Base-by-base conservation (phyloP, 2,888 invertebrate genomes). In the Nineta flava region DNA sequence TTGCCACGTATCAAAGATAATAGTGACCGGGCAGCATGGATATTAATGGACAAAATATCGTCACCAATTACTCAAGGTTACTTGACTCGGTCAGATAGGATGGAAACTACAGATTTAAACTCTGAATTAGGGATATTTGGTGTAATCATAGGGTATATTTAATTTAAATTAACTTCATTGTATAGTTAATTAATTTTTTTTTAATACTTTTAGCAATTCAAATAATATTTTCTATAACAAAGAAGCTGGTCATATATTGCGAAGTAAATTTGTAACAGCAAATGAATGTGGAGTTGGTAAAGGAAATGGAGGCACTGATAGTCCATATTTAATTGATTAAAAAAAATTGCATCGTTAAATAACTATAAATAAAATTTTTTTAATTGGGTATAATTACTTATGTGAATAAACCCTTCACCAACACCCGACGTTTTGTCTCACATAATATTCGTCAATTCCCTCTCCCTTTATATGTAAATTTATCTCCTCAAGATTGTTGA, bases 121-220 rank as follows among this genome's bases (percentile, higher is more conserved):
- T 87, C 88, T n/a, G 97, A 99, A 65, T 73, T 99, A 48, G 97
- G 99, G 19, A 87, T 97, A 57, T 99, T 88, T 65, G 97, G 99
- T 34, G 84, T 87, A 41, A 77, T 94, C 53, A 79, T 96, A 52
- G 94, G 92, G 91, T 91, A 19, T 3, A 19, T 9, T 41, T 41
- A 2, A 35, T 41, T 13, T 6, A 3, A 2, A 16, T 41, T n/a
- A 9, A 35, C 38, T 12, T 13, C 3, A 13, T n/a, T n/a, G 9
- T n/a, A 2, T 35, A 9, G 2, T 38, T 40, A 46, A 47, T 35
- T 21, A 32, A 13, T 26, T 45, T 21, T 46, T 50, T 53, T 53
- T 55, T 51, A 53, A 53, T 65, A 65, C 2, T 35, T 35, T 5
- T 64, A 87, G 87, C 2, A 76, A 80, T 53, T 69, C 73, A 50